These are phyloP conservation scores for Diploscapter pachys DNA, from an alignment of 1,140 invertebrate species.

Conservation along the genomic window DNA sequence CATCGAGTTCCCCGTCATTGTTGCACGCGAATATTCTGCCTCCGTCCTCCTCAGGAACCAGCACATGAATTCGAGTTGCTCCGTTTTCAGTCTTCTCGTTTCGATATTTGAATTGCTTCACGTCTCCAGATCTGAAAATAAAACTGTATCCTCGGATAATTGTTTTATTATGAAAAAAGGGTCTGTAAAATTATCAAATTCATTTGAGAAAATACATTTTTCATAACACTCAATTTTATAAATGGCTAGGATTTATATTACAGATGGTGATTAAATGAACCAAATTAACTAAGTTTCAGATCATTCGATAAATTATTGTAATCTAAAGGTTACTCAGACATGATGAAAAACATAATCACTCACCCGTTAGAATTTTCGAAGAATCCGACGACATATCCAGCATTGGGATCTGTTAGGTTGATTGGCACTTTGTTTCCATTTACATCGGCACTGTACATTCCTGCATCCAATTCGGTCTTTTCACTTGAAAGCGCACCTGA, in stretches of 20 bases:
- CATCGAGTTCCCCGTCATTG: background rate
- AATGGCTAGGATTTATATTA: no score
- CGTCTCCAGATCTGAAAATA: constrained; percentile 1
- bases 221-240: background rate
- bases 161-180: no score
- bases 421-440: constrained; percentile 28
- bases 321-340: background rate
- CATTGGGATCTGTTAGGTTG: constrained; percentile 20
- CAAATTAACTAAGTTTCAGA: no score
- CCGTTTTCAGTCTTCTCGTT: constrained; percentile 54
- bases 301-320: background rate
- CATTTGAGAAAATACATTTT: no score
- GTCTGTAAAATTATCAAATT: no score
- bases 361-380: constrained; percentile 14
- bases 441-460: constrained; percentile 37
- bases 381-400: constrained; percentile 40
- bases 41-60: constrained; percentile 32
- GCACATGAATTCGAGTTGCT: constrained; percentile 47
- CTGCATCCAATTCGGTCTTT: constrained; percentile 37
- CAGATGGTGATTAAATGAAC: no score
- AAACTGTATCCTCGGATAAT: no score
- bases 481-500: no score
- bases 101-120: constrained; percentile 42
- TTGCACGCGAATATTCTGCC: constrained; percentile 41
- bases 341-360: background rate